Evolutionary conservation across 2,888 invertebrate species (phyloP).

Genomic region (Drosophila demipolita): DNA sequence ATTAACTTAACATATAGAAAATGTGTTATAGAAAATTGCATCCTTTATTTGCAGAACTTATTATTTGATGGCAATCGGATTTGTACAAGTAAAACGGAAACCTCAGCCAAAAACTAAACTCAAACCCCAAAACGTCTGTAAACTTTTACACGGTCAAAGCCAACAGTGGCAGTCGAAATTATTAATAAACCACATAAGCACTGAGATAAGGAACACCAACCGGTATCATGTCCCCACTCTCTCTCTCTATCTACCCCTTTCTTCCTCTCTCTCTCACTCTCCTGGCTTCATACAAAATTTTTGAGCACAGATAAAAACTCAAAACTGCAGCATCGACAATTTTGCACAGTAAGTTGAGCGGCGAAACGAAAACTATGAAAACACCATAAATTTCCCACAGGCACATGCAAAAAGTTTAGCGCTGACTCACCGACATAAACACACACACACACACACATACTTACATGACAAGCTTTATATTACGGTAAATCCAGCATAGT

Average conservation of each 20-base stretch:
- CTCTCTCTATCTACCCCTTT: background rate
- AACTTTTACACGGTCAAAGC: conserved; percentile 41
- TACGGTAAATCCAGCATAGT: background rate
- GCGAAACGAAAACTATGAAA: conserved; percentile 68
- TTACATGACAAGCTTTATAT: conserved; percentile 9
- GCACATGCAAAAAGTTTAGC: conserved; percentile 46
- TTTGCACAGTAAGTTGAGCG: conserved; percentile 53
- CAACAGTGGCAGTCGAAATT: conserved; percentile 54
- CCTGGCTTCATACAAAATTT: conserved; percentile 32
- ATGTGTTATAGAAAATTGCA: background rate
- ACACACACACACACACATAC: conserved; percentile 6
- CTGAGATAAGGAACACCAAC: conserved; percentile 26
- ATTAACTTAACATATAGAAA: background rate
- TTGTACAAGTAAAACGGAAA: background rate
- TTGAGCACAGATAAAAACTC: conserved; percentile 63
- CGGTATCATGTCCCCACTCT: conserved; percentile 28
- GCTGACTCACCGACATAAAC: conserved; percentile 41
- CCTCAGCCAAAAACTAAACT: conserved; percentile 8
- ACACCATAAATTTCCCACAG: conserved; percentile 75
- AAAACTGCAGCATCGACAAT: conserved; percentile 76
- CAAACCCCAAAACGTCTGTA: conserved; percentile 30
- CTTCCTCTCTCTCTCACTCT: background rate
- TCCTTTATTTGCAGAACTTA: background rate
- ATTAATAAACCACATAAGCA: conserved; percentile 71
- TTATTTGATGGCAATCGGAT: conserved; percentile 1